A percentile compares a stretch with the other conserved stretches of the same genome.
Evolutionary conservation across 2,113 vertebrate species (phyloP).

Genomic region (Rattus norvegicus): GRCr8 NC_086027.1:52355001-52355500

Average conservation of each 20-base stretch:
- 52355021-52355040: conserved; percentile 1
- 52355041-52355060: conserved; percentile 63
- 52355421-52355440: background rate
- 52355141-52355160: conserved; percentile 43
- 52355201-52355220: conserved; percentile 62
- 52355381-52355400: background rate
- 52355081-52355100: conserved; percentile 51
- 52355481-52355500: background rate
- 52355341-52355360: background rate
- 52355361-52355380: rapidly evolving
- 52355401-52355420: background rate
- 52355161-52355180: background rate
- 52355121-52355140: background rate
- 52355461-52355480: background rate
- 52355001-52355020: conserved; percentile 41
- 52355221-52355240: conserved; percentile 21
- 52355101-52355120: conserved; percentile 68
- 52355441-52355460: background rate
- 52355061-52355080: conserved; percentile 55
- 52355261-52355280: conserved; percentile 16
- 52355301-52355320: background rate
- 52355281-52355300: background rate
- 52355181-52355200: conserved; percentile 15
- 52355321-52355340: background rate
- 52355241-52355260: background rate